Base-by-base conservation (phyloP, 1,140 invertebrate species). In the Drosophila gunungcola region DNA sequence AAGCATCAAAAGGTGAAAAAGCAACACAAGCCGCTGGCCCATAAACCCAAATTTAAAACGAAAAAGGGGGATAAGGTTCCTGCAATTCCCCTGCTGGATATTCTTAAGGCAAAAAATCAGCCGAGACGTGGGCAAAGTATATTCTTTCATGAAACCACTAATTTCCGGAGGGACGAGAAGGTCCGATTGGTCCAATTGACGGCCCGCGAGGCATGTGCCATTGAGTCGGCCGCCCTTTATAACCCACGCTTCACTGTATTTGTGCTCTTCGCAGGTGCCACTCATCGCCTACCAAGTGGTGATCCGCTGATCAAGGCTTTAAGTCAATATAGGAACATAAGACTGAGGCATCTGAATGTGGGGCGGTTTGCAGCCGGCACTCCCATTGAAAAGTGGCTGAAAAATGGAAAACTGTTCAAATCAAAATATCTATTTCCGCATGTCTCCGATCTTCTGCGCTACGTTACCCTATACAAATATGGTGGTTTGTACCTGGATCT, bases 401-500 rank as follows among this genome's bases (percentile, higher is more conserved):
- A 72, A 9, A 93, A 86, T 12, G 94, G 94, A 0, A 77, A 92
- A 1, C 84, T 96, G 0, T 94, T 94, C 75, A 38, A 93, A 83
- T 93, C 92, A n/a, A 91, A 80, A 6, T 90, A 70, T 58, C 51
- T 91, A 3, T 76, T 92, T 65, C 94, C 94, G 73, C 93, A 96
- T 92, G 94, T 95, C 70, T 94, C 94, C 12, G 95, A 96, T 81
- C 93, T 96, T 12, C 78, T 96, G 27, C 93, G 96, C 55, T 96
- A 95, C 76, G 73, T 96, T 7, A 95, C 95, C 0, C 86, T 97
- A 0, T 96, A 95, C 93, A 96, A 96, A 83, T 96, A 94, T 63
- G 96, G 96, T 38, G 96, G 96, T 1, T 95, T 96, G 39, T 97
- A 97, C 89, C 88, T 97, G 46, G 96, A 97, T 73, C 88, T 96